phyloP scores from a whole-genome alignment of 2,113 vertebrate genomes.

The Calyptommatus sinebrachiatus region DNA sequence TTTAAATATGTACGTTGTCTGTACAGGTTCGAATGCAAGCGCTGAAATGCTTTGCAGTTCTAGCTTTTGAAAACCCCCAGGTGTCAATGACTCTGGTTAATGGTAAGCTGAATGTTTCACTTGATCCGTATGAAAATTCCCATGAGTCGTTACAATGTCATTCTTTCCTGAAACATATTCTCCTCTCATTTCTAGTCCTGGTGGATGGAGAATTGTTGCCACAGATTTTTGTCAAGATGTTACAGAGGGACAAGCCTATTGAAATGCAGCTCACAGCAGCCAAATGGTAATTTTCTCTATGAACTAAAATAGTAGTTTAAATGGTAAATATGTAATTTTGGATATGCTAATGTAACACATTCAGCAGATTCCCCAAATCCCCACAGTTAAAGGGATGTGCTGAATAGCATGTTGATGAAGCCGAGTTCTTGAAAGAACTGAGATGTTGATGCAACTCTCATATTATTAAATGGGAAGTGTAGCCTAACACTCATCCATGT shows the following conservation, averaged over 20 bases:
- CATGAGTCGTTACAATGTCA: conserved; percentile 34
- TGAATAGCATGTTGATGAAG: background rate
- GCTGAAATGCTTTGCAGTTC: conserved; percentile 96
- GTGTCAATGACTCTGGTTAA: conserved; percentile 96
- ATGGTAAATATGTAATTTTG: background rate
- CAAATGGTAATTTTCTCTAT: conserved; percentile 87
- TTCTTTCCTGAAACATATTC: conserved; percentile 44
- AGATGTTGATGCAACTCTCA: too few relatives aligned
- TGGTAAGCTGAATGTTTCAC: conserved; percentile 76
- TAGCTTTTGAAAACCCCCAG: conserved; percentile 96
- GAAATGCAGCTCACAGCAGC: conserved; percentile 99
- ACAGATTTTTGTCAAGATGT: conserved; percentile 98
- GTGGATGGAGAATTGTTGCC: conserved; percentile 92
- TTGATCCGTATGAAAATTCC: conserved; percentile 36
- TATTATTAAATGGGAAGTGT: too few relatives aligned
- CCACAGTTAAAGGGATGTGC: background rate
- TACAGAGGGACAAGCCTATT: conserved; percentile 97
- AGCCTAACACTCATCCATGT: too few relatives aligned
- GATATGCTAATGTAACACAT: background rate
- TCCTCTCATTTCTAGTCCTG: conserved; percentile 80
- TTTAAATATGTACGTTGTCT: conserved; percentile 11
- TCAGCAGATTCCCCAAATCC: background rate
- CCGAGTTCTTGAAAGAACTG: too few relatives aligned
- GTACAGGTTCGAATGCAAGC: conserved; percentile 96
- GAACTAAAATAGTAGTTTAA: conserved; percentile 11